Evolutionary conservation across 1,140 invertebrate genomes (phyloP).

Genomic region (Halyomorpha halys): DNA sequence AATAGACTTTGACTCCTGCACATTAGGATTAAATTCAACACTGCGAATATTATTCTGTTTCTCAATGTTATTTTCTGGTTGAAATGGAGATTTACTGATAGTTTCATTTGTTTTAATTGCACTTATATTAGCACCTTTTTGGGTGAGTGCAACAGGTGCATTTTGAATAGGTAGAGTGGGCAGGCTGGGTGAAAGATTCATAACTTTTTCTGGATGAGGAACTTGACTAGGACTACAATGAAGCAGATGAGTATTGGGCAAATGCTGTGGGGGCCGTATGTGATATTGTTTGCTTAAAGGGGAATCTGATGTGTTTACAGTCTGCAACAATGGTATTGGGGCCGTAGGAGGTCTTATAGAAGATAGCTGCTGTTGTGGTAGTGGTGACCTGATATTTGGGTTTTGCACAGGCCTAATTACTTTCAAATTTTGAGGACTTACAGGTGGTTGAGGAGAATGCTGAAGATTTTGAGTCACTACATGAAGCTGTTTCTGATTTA

Average conservation of each 20-base stretch:
- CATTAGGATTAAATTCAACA: no score
- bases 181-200: slow-evolving; percentile 18
- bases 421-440: slow-evolving; percentile 27
- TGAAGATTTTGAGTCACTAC: neutral
- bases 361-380: neutral
- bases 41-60: no score
- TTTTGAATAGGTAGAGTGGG: neutral
- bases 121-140: no score
- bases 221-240: slow-evolving; percentile 14
- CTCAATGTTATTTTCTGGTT: no score
- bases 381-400: no score
- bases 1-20: no score
- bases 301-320: no score
- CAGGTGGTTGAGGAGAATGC: slow-evolving; percentile 9
- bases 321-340: slow-evolving; percentile 3
- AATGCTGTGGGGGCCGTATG: neutral
- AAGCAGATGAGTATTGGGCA: slow-evolving; percentile 1
- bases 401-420: slow-evolving; percentile 3
- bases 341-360: neutral
- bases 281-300: neutral
- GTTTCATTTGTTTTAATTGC: no score
- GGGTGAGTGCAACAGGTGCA: no score
- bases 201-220: slow-evolving; percentile 23
- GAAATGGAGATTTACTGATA: no score
- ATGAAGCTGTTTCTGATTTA: slow-evolving; percentile 2